Evolutionary conservation across 1,140 invertebrate genomes (phyloP).

Genomic region (Tyrophagus putrescentiae): DNA sequence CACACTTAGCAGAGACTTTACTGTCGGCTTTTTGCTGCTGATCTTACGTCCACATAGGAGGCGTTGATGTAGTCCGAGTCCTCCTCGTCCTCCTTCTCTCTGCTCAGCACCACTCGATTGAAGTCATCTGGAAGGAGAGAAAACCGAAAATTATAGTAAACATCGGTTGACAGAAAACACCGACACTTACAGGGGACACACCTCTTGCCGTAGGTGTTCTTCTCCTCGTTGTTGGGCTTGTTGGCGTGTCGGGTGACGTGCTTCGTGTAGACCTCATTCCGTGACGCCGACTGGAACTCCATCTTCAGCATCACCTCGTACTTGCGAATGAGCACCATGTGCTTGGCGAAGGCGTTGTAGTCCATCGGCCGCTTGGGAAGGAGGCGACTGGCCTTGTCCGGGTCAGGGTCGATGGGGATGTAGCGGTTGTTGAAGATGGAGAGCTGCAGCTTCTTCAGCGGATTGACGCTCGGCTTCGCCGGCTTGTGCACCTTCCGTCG

Average conservation of each 20-base stretch:
- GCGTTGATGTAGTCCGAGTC: constrained; percentile 93
- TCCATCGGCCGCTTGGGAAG: constrained; percentile 27
- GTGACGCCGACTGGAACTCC: constrained; percentile 27
- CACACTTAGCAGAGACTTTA: too few species aligned
- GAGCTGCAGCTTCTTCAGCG: constrained; percentile 27
- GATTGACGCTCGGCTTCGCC: constrained; percentile 19
- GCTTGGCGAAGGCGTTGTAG: constrained; percentile 23
- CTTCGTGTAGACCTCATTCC: constrained; percentile 24
- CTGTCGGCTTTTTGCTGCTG: too few species aligned
- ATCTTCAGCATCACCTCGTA: constrained; percentile 27
- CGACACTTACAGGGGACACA: constrained; percentile 26
- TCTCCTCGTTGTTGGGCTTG: constrained; percentile 27
- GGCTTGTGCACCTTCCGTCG: constrained; percentile 1
- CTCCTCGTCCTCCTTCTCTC: constrained; percentile 44
- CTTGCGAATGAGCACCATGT: constrained; percentile 26
- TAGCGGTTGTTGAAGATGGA: constrained; percentile 26
- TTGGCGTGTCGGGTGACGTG: constrained; percentile 26
- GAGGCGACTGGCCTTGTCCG: constrained; percentile 20
- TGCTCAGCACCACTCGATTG: constrained; percentile 79
- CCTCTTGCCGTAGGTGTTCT: constrained; percentile 29
- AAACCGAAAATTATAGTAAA: constrained; percentile 6
- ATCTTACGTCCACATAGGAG: constrained; percentile 89
- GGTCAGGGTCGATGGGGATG: constrained; percentile 21
- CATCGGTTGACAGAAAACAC: neutral
- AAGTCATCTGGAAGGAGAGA: constrained; percentile 77